These are phyloP conservation scores for Halichondria panicea DNA, from an alignment of 37 sponge, comb jelly and placozoan species.

Conservation along the genomic window DNA sequence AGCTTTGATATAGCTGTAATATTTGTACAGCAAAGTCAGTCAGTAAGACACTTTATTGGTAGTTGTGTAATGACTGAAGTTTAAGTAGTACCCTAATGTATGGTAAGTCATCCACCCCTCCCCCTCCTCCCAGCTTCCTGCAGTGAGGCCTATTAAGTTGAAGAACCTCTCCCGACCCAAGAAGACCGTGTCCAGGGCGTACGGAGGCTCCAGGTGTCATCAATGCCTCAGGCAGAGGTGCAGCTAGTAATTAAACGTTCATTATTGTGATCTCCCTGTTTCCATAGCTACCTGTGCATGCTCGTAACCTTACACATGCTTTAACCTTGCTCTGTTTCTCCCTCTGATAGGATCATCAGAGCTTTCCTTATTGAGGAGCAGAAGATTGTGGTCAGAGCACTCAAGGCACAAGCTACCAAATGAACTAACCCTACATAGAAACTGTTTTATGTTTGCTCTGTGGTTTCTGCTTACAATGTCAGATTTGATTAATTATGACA, in stretches of 20 bases:
- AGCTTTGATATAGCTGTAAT: not conserved
- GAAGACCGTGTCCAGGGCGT: slow-evolving; percentile 85
- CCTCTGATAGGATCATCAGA: slow-evolving; percentile 73
- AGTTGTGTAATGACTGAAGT: no score
- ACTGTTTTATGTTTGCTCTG: no score
- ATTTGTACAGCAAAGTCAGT: not conserved
- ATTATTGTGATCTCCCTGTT: not conserved
- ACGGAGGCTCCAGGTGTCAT: slow-evolving; percentile 83
- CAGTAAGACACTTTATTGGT: no score
- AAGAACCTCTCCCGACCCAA: slow-evolving; percentile 72
- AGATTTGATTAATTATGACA: no score
- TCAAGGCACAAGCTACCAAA: slow-evolving; percentile 51
- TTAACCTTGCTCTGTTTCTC: not conserved
- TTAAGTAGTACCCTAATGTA: no score
- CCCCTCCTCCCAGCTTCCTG: slow-evolving; percentile 50
- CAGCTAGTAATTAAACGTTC: not conserved
- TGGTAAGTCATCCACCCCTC: no score
- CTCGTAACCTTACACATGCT: no score
- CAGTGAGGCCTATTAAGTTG: slow-evolving; percentile 84
- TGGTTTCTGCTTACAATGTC: no score
- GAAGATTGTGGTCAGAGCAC: slow-evolving; percentile 86
- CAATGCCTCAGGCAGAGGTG: slow-evolving; percentile 79
- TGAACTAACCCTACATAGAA: no score
- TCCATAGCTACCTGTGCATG: not conserved
- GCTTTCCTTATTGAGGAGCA: slow-evolving; percentile 98